Base-by-base conservation (phyloP, 2,888 invertebrate genomes). In the Philereme transversata region DNA sequence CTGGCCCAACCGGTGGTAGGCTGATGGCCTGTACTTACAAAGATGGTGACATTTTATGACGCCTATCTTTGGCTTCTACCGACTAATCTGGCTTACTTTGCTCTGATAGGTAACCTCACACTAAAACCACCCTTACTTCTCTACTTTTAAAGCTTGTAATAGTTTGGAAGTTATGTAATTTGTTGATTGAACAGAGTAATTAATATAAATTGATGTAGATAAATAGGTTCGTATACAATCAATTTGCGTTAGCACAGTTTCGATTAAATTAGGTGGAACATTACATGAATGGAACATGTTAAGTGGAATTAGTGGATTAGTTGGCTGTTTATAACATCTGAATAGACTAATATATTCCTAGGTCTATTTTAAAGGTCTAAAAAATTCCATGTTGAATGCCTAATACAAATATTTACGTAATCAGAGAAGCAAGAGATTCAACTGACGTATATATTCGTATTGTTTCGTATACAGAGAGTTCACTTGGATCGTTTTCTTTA, bases 1-100 rank as follows among this genome's bases (percentile, higher is more conserved):
- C 45, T 71, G 71, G 73, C 77, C 74, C 68, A 48, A 74, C 71
- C 22, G 33, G 67, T 62, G 60, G 65, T 73, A 72, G 76, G 75
- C 74, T 76, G 77, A 81, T 81, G 74, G 72, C 73, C 67, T 66
- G 71, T 78, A 82, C 82, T 84, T 79, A 82, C 81, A 73, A 72
- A 76, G 79, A 82, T 78, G 81, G 77, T 79, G 78, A 76, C 79
- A 77, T 76, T 84, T 83, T 83, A 85, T 78, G 84, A 78, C 70
- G 57, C 69, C 81, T 81, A 83, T 84, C 81, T 81, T 78, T 73
- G 75, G 72, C 68, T 67, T 69, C 69, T 73, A 59, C 74, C 73
- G 66, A 73, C 75, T 82, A 78, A 83, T 80, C 79, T 76, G 67
- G 71, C 73, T 76, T 72, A 75, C 75, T 69, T 22, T 67, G 54